Base-by-base conservation (phyloP, 2,797 vertebrate species). In the Otolemur crassicaudatus region DNA sequence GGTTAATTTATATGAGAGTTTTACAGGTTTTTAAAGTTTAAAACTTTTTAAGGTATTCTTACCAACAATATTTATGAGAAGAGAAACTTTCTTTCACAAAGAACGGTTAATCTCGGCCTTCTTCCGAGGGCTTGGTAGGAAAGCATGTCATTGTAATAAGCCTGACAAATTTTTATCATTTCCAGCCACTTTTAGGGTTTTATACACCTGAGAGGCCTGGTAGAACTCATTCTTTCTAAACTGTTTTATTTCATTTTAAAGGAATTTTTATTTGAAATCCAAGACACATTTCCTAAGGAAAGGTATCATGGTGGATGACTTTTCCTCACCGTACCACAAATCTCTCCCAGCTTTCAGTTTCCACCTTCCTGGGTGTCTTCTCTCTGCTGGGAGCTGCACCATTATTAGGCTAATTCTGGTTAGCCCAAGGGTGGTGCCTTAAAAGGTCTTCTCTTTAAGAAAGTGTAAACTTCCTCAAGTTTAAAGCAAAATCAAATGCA, bases 1-100 rank as follows among this genome's bases (percentile, higher is more conserved):
- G 14, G 58, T 94, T 49, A 31, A 76, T 49, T 89, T 87, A 56
- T 37, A 53, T 29, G 31, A 72, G 53, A 3, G 3, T 79, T 93
- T 93, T 23, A 43, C n/a, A 79, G 31, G 22, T 49, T 87, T 87
- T 79, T 87, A 73, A 86, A 93, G 6, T n/a, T 87, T 84, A 90
- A 81, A 43, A 0, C 6, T 83, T 84, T 67, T 67, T 53, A 75
- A 95, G 19, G 1, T 75, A n/a, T 67, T 90, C 31, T 91, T 70
- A 89, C 12, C 91, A 79, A 93, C 27, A 91, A 77, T 87, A 76
- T 90, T 86, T 63, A 92, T 46, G 43, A 97, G 43, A 93, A 85
- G 49, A 92, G 25, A 79, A 69, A 94, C 87, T 96, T 96, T 94
- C 72, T 96, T 96, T 94, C 72, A 34, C 34, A 93, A 97, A 91